Evolutionary conservation across 2,797 vertebrate genomes (phyloP), one percentile per base, ranked within the genome.

Genomic region (Crenichthys baileyi): DNA sequence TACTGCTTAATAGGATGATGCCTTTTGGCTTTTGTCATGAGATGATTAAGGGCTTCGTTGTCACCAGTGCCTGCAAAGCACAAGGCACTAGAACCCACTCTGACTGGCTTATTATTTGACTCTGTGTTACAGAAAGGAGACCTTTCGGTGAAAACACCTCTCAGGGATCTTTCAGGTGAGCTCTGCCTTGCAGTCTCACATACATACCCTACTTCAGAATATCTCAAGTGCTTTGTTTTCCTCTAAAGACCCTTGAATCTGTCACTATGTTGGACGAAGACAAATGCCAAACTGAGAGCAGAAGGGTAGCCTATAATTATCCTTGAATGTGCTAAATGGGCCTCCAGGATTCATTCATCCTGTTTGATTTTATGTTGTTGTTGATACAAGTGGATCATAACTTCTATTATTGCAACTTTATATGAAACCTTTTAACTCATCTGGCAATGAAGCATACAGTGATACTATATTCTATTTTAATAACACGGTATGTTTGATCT

Each of bases 11-110:
- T 98, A 96, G 97, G 97, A 98, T 98, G 97, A 98, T 97, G 97
- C 97, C 97, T 98, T 98, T 97, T 97, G 97, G 96, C 97, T 97
- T 98, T 99, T 99, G 98, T 99, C 96, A 95, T 93, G 92, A 98
- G 97, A 97, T 98, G 97, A 99, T 98, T 97, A 98, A 96, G 96
- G 95, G 96, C 95, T 97, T 95, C 95, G 94, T 96, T 96, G 96
- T 96, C 95, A 95, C 96, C 93, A 83, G 85, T 70, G 95, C 96
- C 96, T 95, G 94, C 97, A 96, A 95, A 97, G 95, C 91, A 92
- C 93, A 95, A 96, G 96, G 95, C 95, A 94, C 96, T 95, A 96
- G 96, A 96, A 95, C 94, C 95, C 83, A 95, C 95, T 96, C 96
- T 92, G 83, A 93, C 86, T 20, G 3, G 87, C 86, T 83, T 92